phyloP scores from a whole-genome alignment of 2,113 vertebrate genomes.

The Syngnathus floridae region DNA sequence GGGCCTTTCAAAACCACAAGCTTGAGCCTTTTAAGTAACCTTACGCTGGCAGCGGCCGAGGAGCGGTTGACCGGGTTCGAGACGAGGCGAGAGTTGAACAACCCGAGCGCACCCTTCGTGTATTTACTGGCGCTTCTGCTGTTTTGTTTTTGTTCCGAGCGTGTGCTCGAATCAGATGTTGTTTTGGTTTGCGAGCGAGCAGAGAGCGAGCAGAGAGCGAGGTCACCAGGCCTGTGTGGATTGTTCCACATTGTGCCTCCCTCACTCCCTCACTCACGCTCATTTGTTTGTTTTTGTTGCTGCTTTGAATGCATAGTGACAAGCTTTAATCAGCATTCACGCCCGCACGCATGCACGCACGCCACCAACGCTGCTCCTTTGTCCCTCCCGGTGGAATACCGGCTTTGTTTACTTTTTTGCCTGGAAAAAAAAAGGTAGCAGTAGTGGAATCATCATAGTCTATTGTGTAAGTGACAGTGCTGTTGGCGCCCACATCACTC shows the following conservation, averaged over 20 bases:
- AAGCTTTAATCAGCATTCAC: slow-evolving; percentile 36
- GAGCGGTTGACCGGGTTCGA: background rate
- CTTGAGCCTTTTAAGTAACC: slow-evolving; percentile 1
- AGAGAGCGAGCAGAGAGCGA: background rate
- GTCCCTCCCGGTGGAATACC: slow-evolving; percentile 30
- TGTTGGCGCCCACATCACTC: too few species aligned
- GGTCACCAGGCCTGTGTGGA: slow-evolving; percentile 16
- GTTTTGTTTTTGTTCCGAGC: background rate
- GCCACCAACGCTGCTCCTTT: slow-evolving; percentile 33
- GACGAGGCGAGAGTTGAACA: background rate
- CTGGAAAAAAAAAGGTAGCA: background rate
- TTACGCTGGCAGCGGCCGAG: background rate
- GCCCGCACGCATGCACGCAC: slow-evolving; percentile 19
- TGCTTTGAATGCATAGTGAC: slow-evolving; percentile 31
- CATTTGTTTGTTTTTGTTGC: background rate
- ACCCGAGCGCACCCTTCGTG: background rate
- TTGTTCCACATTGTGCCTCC: slow-evolving; percentile 15
- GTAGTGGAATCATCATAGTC: background rate
- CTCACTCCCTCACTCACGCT: background rate
- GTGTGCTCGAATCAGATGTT: background rate
- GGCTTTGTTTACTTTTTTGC: slow-evolving; percentile 42
- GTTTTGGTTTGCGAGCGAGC: background rate
- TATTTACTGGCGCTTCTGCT: background rate
- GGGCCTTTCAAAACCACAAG: background rate
- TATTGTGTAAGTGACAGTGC: background rate